Conservation (phyloP, 2,888 invertebrate species). For the Miltochrista miniata region DNA sequence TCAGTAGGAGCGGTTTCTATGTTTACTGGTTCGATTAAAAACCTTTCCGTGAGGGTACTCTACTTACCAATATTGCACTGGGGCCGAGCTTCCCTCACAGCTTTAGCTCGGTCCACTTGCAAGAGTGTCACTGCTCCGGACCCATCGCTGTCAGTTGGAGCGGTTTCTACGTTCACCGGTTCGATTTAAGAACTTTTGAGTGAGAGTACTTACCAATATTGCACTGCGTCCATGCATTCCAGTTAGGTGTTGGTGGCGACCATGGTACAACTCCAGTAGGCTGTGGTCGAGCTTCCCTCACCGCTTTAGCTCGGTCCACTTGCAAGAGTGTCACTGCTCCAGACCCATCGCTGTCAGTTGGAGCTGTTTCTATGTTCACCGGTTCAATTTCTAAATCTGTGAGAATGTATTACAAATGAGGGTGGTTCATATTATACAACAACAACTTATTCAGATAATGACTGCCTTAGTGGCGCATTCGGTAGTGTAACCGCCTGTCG, state of each 20-base stretch:
- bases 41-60: no score
- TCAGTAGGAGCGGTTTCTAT: slow-evolving; percentile 12
- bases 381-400: slow-evolving; percentile 66
- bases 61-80: slow-evolving; percentile 93
- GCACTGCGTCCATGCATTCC: slow-evolving; percentile 99
- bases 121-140: slow-evolving; percentile 56
- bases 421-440: no score
- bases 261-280: slow-evolving; percentile 94
- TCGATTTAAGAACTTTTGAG: no score
- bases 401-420: background rate
- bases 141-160: slow-evolving; percentile 11
- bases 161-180: slow-evolving; percentile 32
- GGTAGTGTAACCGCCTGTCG: no score
- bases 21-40: no score
- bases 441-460: no score
- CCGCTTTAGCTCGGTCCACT: slow-evolving; percentile 78
- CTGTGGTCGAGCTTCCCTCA: slow-evolving; percentile 85
- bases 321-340: slow-evolving; percentile 60
- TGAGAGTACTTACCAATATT: no score
- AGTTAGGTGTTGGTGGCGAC: slow-evolving; percentile 97
- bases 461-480: no score
- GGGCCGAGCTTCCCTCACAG: no score
- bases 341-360: slow-evolving; percentile 35
- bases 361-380: slow-evolving; percentile 35
- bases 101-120: no score